A percentile compares a stretch with the other conserved stretches of the same genome.
phyloP scores from a whole-genome alignment of 2,797 vertebrate species.

The Octomys mimax region DNA sequence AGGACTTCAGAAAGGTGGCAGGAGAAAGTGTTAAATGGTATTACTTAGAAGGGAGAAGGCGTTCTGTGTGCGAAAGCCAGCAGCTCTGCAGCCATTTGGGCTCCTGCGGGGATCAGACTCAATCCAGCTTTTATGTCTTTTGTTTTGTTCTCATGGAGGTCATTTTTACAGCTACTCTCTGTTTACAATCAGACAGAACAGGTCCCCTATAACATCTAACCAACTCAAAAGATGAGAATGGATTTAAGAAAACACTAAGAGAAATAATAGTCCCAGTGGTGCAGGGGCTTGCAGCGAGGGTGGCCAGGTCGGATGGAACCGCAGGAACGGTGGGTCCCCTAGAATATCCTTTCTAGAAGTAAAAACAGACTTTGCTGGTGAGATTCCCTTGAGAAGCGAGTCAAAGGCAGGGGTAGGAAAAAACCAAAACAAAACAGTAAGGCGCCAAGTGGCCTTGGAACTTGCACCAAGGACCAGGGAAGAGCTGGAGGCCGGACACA shows the following conservation, averaged over 20 bases:
- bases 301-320: not conserved
- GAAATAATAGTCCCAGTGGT: not conserved
- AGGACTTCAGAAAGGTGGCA: not conserved
- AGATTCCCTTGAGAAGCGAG: not conserved
- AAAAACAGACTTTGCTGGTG: not conserved
- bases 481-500: not conserved
- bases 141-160: conserved; percentile 14
- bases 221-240: conserved; percentile 15
- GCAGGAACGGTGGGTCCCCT: not conserved
- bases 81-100: not conserved
- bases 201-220: not conserved
- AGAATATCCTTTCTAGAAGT: not conserved
- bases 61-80: not conserved
- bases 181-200: conserved; percentile 26
- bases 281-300: no score
- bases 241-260: conserved; percentile 26
- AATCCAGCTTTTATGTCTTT: not conserved
- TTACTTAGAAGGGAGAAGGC: not conserved
- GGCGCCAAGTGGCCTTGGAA: not conserved
- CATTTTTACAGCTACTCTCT: conserved; percentile 19
- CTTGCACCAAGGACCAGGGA: not conserved
- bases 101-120: not conserved
- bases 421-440: not conserved
- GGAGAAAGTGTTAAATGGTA: not conserved
- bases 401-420: not conserved